phyloP scores from a whole-genome alignment of 2,113 vertebrate species.

The Ploceus nigricollis region DNA sequence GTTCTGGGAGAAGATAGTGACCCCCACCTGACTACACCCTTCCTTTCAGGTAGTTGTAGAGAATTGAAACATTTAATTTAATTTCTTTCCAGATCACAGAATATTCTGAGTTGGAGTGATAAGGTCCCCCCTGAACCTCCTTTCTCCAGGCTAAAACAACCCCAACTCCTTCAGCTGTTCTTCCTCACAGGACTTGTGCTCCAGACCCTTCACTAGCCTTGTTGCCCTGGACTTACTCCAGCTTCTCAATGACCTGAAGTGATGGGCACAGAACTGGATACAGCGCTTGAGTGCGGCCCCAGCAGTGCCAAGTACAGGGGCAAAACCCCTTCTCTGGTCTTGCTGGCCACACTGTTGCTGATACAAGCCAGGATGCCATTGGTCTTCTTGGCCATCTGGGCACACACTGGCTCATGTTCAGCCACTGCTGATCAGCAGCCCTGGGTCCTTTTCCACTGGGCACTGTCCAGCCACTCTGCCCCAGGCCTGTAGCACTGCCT shows the following conservation, averaged over 20 bases:
- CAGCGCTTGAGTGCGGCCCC: background rate
- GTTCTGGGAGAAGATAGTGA: background rate
- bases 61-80: background rate
- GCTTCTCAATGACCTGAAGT: too few relatives aligned
- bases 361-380: background rate
- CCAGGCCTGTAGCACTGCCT: background rate
- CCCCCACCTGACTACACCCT: too few relatives aligned
- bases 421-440: too few relatives aligned
- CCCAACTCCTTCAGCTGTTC: background rate
- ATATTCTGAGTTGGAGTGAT: background rate
- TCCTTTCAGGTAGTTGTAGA: background rate
- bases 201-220: background rate
- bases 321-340: rapidly evolving
- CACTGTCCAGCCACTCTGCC: background rate
- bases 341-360: background rate
- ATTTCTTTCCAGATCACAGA: background rate
- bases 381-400: background rate
- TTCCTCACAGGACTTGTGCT: background rate
- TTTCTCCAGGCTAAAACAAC: background rate
- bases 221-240: background rate
- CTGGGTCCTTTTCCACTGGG: rapidly evolving
- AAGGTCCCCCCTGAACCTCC: background rate
- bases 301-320: background rate
- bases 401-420: background rate
- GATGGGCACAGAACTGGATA: too few relatives aligned